Evolutionary conservation across 2,888 invertebrate species (phyloP), one percentile per base, ranked within the genome.

Genomic region (Agrilus mali): DNA sequence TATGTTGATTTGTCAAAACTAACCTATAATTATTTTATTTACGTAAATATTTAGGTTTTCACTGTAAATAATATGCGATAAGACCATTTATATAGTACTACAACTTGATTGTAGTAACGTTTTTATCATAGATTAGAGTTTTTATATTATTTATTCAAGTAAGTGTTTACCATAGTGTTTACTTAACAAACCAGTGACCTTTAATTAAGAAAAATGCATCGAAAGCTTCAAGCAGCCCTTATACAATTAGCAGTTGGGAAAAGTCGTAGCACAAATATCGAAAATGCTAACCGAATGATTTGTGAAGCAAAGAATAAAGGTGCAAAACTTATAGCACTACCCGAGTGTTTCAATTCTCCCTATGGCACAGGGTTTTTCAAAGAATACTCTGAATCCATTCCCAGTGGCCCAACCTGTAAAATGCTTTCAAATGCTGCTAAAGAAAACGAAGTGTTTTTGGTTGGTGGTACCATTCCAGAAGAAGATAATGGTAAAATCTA

Each of bases 291-390:
- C 0, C 70, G 71, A 36, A 74, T 82, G 50, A 84, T 95, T 44
- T 70, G 75, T 45, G 71, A 77, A 47, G 89, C 90, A 0, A 60
- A 57, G 50, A 80, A 80, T 48, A 64, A 73, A 40, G 67, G 73
- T 40, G 81, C 84, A 1, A 71, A 79, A 36, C 54, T 87, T 22
- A 67, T 86, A 17, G 74, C 77, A 1, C 63, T 87, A 6, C 86
- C 87, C 8, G 96, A 96, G 67, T 94, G 92, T 62, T 96, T 95
- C 59, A 96, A 95, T 63, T 86, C 87, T 13, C 95, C 95, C 0
- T 95, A 95, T 66, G 95, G 94, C 43, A 83, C 83, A 39, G 73
- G 79, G 53, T 86, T 79, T 64, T 94, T 95, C 62, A 69, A 77
- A 0, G 78, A 89, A 55, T 90, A 90, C 66, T 86, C 95, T 0